A percentile compares a stretch with the other conserved stretches of the same genome.
Evolutionary conservation across 2,888 invertebrate species (phyloP).

Genomic region (Stictocephala bisonia): DNA sequence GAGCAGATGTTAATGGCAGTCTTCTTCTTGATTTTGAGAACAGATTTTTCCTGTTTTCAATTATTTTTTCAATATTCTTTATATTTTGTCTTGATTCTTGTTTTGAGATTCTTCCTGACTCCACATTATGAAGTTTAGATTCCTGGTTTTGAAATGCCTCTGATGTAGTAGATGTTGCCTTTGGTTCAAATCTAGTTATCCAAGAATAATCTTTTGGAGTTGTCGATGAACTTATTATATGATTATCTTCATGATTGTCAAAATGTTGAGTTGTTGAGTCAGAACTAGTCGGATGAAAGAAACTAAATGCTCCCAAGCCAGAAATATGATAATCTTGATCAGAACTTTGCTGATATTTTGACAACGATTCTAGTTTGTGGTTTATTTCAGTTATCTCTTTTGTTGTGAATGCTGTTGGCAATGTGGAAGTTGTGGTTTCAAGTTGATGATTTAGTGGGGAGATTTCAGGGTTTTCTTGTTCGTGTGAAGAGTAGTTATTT

Average conservation of each 20-base stretch:
- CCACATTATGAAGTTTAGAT: conserved; percentile 45
- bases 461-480: neutral
- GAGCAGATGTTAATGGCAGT: conserved; percentile 58
- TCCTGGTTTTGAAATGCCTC: conserved; percentile 30
- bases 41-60: conserved; percentile 53
- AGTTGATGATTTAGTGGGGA: neutral
- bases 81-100: conserved; percentile 27
- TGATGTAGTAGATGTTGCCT: conserved; percentile 18
- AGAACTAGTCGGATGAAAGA: neutral
- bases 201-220: conserved; percentile 20
- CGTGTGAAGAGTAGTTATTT: neutral
- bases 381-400: conserved; percentile 42
- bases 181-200: conserved; percentile 26
- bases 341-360: neutral
- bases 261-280: conserved; percentile 15
- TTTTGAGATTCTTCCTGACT: conserved; percentile 5
- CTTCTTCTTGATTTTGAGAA: conserved; percentile 54
- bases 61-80: conserved; percentile 40
- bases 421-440: neutral
- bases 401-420: conserved; percentile 31
- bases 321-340: neutral
- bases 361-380: conserved; percentile 29
- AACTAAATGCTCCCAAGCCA: neutral
- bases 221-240: neutral
- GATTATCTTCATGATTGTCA: conserved; percentile 16